A percentile compares a stretch with the other conserved stretches of the same genome.
Evolutionary conservation across 2,113 vertebrate species (phyloP).

Genomic region (Dipodomys ordii): DNA sequence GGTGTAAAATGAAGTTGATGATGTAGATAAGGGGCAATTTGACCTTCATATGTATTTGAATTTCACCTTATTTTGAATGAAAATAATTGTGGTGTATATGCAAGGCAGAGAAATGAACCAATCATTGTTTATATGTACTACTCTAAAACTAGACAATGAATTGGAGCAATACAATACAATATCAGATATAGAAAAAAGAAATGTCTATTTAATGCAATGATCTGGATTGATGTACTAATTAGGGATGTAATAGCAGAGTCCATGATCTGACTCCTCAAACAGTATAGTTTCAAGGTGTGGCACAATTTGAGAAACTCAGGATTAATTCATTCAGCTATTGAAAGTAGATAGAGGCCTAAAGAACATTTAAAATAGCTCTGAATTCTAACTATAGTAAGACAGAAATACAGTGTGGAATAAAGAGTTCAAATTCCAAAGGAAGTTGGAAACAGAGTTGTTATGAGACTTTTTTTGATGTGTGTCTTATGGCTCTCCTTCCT

Average conservation of each 20-base stretch:
- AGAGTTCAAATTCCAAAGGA: not conserved
- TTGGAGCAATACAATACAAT: not conserved
- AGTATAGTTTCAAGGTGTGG: not conserved
- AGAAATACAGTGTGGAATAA: not conserved
- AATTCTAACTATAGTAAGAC: constrained; percentile 10
- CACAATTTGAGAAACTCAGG: not conserved
- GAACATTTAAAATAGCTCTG: not conserved
- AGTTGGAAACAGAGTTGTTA: not conserved
- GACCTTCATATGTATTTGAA: not conserved
- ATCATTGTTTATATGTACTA: not conserved
- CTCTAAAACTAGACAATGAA: not conserved
- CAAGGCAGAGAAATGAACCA: not conserved
- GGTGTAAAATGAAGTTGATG: not conserved
- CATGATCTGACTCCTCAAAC: not conserved
- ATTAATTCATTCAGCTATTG: not conserved
- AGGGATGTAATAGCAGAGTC: not conserved
- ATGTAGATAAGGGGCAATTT: not conserved
- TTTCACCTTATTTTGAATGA: not conserved
- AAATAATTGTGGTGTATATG: not conserved
- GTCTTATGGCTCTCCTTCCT: not conserved
- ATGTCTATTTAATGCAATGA: not conserved
- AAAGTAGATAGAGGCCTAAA: not conserved
- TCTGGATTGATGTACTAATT: no score
- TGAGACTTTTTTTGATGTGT: no score
- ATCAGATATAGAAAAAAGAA: not conserved